Conservation (phyloP, 2,797 vertebrate species). For the Macrochelys suwanniensis region DNA sequence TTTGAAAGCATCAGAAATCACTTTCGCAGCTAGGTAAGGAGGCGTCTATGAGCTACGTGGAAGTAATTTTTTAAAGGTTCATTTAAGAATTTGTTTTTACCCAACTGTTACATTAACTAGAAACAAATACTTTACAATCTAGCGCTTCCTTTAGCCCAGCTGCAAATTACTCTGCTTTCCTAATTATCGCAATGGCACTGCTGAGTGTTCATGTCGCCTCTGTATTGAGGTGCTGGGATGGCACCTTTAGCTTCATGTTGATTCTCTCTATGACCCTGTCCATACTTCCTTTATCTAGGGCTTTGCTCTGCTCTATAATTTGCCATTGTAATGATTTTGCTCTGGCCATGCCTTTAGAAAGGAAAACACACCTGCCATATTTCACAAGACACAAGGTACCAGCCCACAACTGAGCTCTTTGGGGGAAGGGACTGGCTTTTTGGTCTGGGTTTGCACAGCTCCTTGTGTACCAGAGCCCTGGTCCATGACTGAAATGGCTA, state of each 20-base stretch:
- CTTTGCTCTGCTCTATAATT: conserved; percentile 23
- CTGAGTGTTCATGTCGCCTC: conserved; percentile 5
- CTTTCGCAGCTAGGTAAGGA: not conserved
- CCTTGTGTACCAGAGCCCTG: not conserved
- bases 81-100: conserved; percentile 39
- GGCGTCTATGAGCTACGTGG: not conserved
- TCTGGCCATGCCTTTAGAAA: conserved; percentile 1
- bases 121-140: not conserved
- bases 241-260: conserved; percentile 50
- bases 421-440: not conserved
- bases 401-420: not conserved
- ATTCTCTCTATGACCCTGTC: conserved; percentile 56
- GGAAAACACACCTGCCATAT: not conserved
- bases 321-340: not conserved
- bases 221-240: not conserved
- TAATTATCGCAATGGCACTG: conserved; percentile 65
- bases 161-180: conserved; percentile 23
- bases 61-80: not conserved
- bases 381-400: not conserved
- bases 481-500: not conserved
- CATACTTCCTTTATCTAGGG: conserved; percentile 3
- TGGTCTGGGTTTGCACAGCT: not conserved
- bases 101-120: conserved; percentile 62
- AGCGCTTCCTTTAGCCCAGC: conserved; percentile 12
- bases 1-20: not conserved